A percentile compares a stretch with the other conserved stretches of the same genome.
These are phyloP conservation scores for Monoplex corrugatus DNA, from an alignment of 2,888 invertebrate species.

Conservation along the genomic window DNA sequence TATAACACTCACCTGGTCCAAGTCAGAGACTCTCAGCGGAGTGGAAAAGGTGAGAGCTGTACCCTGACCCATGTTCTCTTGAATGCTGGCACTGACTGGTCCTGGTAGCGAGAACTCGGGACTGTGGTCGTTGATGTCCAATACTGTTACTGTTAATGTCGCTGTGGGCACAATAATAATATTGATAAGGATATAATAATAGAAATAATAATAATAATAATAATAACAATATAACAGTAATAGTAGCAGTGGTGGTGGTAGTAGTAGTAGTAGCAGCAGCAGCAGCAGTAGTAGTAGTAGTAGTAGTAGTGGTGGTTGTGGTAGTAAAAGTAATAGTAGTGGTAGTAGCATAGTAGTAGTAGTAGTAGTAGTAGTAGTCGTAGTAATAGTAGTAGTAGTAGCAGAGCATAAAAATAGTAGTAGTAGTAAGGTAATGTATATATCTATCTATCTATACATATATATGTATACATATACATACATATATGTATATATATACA, in stretches of 20 bases:
- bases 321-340: no score
- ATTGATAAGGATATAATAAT: no score
- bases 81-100: constrained; percentile 62
- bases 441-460: not conserved
- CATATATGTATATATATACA: not conserved
- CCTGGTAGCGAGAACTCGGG: constrained; percentile 66
- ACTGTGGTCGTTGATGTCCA: constrained; percentile 71
- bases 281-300: no score
- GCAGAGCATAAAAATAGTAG: no score
- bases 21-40: constrained; percentile 14
- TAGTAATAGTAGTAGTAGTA: no score
- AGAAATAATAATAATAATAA: no score
- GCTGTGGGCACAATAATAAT: constrained; percentile 57
- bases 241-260: no score
- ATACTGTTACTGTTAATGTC: constrained; percentile 64
- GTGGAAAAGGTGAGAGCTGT: constrained; percentile 61
- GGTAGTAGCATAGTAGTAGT: no score
- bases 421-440: not conserved
- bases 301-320: no score
- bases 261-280: no score
- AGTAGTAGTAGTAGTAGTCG: no score
- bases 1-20: constrained; percentile 30
- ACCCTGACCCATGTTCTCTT: constrained; percentile 65
- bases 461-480: not conserved
- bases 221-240: no score